Evolutionary conservation across 1,140 invertebrate species (phyloP).

Genomic region (Lethocerus indicus): DNA sequence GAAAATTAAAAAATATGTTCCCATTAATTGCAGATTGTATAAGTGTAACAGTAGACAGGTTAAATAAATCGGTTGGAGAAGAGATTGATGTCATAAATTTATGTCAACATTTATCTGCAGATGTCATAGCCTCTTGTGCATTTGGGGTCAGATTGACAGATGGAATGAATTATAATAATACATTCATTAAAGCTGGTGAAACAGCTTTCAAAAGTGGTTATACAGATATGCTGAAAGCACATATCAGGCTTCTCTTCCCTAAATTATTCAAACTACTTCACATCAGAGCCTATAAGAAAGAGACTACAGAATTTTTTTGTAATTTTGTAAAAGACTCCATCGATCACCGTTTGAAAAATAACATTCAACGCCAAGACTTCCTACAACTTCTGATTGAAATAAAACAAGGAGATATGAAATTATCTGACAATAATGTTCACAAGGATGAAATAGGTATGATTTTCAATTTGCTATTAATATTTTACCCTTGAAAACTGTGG

Average conservation of each 20-base stretch:
- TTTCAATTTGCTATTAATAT: constrained; percentile 3
- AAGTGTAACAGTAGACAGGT: no score
- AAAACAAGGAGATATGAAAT: constrained; percentile 1
- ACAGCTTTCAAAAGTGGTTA: no score
- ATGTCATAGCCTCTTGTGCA: constrained; percentile 23
- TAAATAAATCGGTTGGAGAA: no score
- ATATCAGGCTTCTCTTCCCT: not conserved
- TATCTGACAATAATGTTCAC: not conserved
- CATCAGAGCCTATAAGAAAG: constrained; percentile 4
- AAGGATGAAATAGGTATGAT: not conserved
- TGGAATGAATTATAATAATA: not conserved
- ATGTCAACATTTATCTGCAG: no score
- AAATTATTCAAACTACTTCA: constrained; percentile 5
- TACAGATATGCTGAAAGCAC: no score
- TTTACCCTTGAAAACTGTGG: constrained; percentile 6
- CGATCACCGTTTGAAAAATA: no score
- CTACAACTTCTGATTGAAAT: constrained; percentile 22
- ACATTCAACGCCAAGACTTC: constrained; percentile 23
- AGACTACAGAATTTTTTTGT: constrained; percentile 16
- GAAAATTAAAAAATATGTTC: no score
- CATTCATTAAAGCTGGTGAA: constrained; percentile 1
- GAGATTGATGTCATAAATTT: no score
- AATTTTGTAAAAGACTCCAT: no score
- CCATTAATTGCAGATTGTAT: no score
- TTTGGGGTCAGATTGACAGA: constrained; percentile 21